Evolutionary conservation across 1,140 invertebrate genomes (phyloP).

Genomic region (Nasonia vitripennis): DNA sequence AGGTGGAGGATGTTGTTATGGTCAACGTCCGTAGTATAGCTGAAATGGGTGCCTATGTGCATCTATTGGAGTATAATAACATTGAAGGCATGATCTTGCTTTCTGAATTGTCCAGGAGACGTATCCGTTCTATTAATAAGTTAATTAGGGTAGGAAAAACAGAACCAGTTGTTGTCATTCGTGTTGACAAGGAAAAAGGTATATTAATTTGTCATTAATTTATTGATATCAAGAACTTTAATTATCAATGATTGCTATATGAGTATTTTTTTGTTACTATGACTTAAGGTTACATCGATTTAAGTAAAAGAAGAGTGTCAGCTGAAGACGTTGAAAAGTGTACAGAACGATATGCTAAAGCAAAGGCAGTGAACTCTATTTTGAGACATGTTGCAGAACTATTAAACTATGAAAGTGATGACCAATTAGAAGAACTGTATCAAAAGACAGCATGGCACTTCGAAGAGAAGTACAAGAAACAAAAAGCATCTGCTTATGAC

Average conservation of each 20-base stretch:
- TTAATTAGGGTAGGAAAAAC: slow-evolving; percentile 98
- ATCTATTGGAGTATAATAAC: slow-evolving; percentile 98
- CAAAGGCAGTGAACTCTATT: slow-evolving; percentile 99
- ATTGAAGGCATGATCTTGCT: slow-evolving; percentile 98
- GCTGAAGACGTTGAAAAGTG: slow-evolving; percentile 98
- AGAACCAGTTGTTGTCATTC: slow-evolving; percentile 99
- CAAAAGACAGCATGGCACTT: slow-evolving; percentile 99
- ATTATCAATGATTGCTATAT: slow-evolving; percentile 12
- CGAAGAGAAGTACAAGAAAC: slow-evolving; percentile 97
- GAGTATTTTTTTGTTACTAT: slow-evolving; percentile 11
- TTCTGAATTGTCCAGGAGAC: slow-evolving; percentile 97
- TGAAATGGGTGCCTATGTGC: slow-evolving; percentile 99
- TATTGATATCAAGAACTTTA: slow-evolving; percentile 15
- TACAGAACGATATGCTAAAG: slow-evolving; percentile 98
- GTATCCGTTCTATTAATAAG: slow-evolving; percentile 99
- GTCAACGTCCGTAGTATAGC: slow-evolving; percentile 98
- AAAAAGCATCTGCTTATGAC: slow-evolving; percentile 93
- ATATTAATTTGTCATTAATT: slow-evolving; percentile 51
- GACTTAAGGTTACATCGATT: slow-evolving; percentile 95
- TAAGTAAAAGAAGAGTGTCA: slow-evolving; percentile 98
- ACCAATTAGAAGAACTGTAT: slow-evolving; percentile 96
- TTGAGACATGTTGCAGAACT: slow-evolving; percentile 97
- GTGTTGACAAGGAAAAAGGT: slow-evolving; percentile 99
- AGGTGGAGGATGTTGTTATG: slow-evolving; percentile 99
- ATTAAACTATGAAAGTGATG: slow-evolving; percentile 91